These are phyloP conservation scores for Corvus hawaiiensis DNA, from an alignment of 2,113 vertebrate species.

Conservation along the genomic window DNA sequence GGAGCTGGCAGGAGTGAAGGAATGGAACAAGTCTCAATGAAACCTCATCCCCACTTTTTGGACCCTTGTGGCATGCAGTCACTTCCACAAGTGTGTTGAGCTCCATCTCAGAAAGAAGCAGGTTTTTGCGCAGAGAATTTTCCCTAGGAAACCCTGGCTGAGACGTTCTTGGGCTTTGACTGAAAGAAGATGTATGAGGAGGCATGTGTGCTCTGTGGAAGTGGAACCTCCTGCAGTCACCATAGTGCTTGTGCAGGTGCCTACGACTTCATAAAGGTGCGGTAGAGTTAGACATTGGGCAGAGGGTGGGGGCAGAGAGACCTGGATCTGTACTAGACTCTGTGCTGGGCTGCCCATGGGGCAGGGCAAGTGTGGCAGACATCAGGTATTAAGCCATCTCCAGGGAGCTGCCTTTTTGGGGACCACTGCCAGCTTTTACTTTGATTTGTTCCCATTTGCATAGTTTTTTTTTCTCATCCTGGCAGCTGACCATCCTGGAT, in stretches of 20 bases:
- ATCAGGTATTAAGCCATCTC: neutral
- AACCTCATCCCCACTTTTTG: neutral
- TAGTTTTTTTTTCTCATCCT: rapidly evolving
- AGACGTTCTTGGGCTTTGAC: neutral
- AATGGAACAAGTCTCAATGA: neutral
- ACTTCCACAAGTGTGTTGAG: rapidly evolving
- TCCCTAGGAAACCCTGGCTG: neutral
- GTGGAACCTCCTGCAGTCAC: neutral
- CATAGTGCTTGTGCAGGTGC: neutral
- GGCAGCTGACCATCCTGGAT: neutral
- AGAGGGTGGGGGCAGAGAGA: neutral
- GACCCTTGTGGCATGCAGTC: neutral
- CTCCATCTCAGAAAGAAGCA: neutral
- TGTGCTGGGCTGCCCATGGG: neutral
- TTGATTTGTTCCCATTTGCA: neutral
- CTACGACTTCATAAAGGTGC: neutral
- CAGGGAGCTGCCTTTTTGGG: neutral
- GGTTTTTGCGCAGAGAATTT: neutral
- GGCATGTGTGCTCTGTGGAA: neutral
- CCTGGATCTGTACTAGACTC: neutral
- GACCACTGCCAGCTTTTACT: rapidly evolving
- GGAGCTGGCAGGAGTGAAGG: neutral
- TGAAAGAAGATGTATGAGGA: neutral
- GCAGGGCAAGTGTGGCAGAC: neutral
- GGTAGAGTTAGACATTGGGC: neutral